These are phyloP conservation scores for Perizoma affinitatum DNA, from an alignment of 2,888 invertebrate species.

Conservation along the genomic window DNA sequence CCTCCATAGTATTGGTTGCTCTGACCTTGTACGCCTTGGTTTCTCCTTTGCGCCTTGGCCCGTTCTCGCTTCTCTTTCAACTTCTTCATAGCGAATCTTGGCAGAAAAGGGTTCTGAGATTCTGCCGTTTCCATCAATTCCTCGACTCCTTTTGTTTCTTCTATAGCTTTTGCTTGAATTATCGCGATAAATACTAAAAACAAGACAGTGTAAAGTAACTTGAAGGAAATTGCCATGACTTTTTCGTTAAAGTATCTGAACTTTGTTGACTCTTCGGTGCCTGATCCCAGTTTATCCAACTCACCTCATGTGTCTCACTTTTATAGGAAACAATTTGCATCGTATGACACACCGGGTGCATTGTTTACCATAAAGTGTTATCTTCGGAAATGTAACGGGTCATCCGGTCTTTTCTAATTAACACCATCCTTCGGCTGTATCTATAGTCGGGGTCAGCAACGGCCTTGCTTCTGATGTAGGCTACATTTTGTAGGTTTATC, in stretches of 20 bases:
- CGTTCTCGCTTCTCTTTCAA: conserved; percentile 66
- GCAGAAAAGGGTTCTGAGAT: conserved; percentile 70
- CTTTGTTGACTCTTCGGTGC: conserved; percentile 39
- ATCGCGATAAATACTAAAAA: conserved; percentile 45
- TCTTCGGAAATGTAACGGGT: conserved; percentile 78
- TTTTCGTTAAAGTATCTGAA: background rate
- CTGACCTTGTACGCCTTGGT: conserved; percentile 45
- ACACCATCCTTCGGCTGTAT: conserved; percentile 61
- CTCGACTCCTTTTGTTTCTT: conserved; percentile 36
- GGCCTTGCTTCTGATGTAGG: conserved; percentile 35
- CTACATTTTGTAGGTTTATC: conserved; percentile 26
- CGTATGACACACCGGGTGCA: conserved; percentile 75
- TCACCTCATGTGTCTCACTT: conserved; percentile 47
- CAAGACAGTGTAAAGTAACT: conserved; percentile 46
- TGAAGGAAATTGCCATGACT: conserved; percentile 46
- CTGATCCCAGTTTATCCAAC: conserved; percentile 61
- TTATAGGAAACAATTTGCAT: conserved; percentile 59
- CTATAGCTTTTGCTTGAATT: conserved; percentile 52
- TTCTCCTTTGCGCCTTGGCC: conserved; percentile 60
- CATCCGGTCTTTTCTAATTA: conserved; percentile 74
- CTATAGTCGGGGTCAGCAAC: conserved; percentile 53
- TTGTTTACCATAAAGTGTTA: conserved; percentile 68
- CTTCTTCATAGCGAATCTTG: conserved; percentile 72
- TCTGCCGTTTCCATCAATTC: conserved; percentile 70
- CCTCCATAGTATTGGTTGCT: conserved; percentile 39